Conservation (phyloP, 2,888 invertebrate genomes). For the Tyria jacobaeae region DNA sequence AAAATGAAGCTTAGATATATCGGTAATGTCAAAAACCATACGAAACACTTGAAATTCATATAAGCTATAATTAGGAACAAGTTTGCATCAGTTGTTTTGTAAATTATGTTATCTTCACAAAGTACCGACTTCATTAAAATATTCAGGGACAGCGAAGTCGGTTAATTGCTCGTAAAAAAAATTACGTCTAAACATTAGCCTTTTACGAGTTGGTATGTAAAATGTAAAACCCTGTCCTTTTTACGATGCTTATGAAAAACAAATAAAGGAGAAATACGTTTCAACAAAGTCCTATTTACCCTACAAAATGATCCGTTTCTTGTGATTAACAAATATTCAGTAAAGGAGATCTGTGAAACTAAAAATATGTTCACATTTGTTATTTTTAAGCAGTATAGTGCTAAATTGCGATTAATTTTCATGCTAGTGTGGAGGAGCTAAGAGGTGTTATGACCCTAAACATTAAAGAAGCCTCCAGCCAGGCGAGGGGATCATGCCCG, state of each 20-base stretch:
- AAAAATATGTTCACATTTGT: too few species aligned
- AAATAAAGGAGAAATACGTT: neutral
- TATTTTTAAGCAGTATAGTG: too few species aligned
- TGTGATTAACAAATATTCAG: too few species aligned
- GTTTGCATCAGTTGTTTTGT: neutral
- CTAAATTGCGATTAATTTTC: too few species aligned
- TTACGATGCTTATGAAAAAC: neutral
- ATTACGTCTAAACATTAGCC: slow-evolving; percentile 35
- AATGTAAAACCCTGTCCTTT: neutral
- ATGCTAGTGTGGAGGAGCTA: too few species aligned
- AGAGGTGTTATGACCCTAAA: too few species aligned
- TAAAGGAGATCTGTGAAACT: too few species aligned
- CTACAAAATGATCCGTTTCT: neutral
- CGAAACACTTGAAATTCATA: too few species aligned
- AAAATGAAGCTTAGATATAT: too few species aligned
- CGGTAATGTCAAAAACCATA: too few species aligned
- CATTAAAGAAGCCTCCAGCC: too few species aligned
- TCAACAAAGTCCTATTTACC: neutral
- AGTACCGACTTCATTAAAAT: slow-evolving; percentile 26
- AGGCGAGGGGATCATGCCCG: too few species aligned
- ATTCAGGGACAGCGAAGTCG: slow-evolving; percentile 28
- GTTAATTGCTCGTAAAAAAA: slow-evolving; percentile 40
- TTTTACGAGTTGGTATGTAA: slow-evolving; percentile 26
- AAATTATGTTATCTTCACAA: neutral
- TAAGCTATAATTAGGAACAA: neutral